Evolutionary conservation across 2,113 vertebrate genomes (phyloP).

Genomic region (Cyrtonyx montezumae): DNA sequence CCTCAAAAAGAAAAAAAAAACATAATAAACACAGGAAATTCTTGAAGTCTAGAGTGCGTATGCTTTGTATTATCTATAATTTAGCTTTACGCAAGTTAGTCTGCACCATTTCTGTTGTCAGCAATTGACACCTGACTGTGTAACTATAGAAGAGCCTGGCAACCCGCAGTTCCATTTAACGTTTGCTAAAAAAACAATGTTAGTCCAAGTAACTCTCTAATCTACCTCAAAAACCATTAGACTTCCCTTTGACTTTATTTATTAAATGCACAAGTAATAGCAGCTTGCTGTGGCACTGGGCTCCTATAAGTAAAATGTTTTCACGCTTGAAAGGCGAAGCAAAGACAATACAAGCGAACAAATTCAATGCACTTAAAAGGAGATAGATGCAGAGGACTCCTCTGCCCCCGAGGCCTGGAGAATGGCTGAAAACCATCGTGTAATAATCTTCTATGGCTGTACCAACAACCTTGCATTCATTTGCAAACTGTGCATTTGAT

Average conservation of each 20-base stretch:
- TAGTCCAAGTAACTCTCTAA: constrained; percentile 26
- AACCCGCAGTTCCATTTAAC: not conserved
- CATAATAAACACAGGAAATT: not conserved
- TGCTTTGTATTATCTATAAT: not conserved
- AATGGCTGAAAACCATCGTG: constrained; percentile 21
- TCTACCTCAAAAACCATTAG: constrained; percentile 1
- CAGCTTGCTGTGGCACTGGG: not conserved
- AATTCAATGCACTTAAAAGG: constrained; percentile 11
- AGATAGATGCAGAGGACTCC: not conserved
- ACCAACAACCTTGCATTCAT: constrained; percentile 29
- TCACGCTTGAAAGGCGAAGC: constrained; percentile 37
- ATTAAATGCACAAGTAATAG: not conserved
- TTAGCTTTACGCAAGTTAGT: not conserved
- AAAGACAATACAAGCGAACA: constrained; percentile 37
- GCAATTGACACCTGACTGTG: not conserved
- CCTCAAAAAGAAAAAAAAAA: not conserved
- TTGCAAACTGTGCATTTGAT: constrained; percentile 26
- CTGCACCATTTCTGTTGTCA: not conserved
- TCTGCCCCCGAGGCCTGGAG: constrained; percentile 10
- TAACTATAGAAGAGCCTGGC: not conserved
- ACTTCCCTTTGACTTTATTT: not conserved
- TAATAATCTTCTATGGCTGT: not conserved
- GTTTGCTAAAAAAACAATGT: not conserved
- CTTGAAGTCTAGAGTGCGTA: not conserved
- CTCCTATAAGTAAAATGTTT: constrained; percentile 22